These are phyloP conservation scores for Tangara arthus DNA, from an alignment of 2,797 vertebrate species.

Conservation along the genomic window DNA sequence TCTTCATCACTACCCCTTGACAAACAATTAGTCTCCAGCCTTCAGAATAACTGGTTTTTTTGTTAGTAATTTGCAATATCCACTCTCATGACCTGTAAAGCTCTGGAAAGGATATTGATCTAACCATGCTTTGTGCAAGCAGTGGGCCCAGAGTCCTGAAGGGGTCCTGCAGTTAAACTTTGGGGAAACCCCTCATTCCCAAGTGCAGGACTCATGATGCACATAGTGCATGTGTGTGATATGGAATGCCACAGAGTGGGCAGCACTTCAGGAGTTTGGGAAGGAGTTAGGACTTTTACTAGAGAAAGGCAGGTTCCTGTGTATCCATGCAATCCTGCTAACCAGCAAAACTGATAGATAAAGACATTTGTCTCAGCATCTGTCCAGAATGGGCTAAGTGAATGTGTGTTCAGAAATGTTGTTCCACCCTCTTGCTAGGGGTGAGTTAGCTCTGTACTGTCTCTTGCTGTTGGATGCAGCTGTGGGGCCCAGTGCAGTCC, in stretches of 20 bases:
- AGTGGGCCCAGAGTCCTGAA: neutral
- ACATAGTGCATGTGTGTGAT: fast-evolving
- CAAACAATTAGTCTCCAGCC: neutral
- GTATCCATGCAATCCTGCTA: neutral
- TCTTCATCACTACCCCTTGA: neutral
- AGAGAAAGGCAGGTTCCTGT: neutral
- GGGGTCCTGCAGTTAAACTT: neutral
- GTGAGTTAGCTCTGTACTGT: neutral
- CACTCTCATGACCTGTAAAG: neutral
- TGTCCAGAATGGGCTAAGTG: neutral
- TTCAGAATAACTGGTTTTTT: neutral
- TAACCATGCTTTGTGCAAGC: neutral
- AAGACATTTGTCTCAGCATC: neutral
- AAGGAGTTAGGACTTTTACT: neutral
- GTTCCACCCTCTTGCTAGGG: neutral
- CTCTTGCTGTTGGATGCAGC: neutral
- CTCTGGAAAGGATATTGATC: neutral
- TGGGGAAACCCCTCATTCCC: neutral
- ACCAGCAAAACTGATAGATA: neutral
- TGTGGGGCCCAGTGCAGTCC: neutral
- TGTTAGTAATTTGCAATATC: neutral
- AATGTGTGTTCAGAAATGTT: neutral
- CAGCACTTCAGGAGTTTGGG: neutral
- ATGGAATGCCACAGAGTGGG: neutral
- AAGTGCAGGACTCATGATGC: neutral